Base-by-base conservation (phyloP, 2,888 invertebrate species). In the Apodemia zela region DNA sequence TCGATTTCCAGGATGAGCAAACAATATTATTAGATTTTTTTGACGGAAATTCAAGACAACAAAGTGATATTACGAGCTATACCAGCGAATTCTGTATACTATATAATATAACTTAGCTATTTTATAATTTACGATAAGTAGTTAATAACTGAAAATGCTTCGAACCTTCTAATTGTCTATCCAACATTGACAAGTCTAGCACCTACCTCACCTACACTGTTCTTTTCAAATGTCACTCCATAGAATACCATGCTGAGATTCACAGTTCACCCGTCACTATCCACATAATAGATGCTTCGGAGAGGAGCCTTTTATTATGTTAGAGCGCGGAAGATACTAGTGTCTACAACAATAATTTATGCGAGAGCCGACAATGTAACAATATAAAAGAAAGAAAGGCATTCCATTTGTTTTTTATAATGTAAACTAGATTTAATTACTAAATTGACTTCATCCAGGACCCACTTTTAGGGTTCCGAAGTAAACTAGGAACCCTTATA, bases 171-270 rank as follows among this genome's bases (percentile, higher is more conserved):
- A 45, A n/a, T 45, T 45, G 45, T 45, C 45, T 15, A 4, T 13
- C 15, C n/a, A n/a, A 45, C n/a, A 45, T n/a, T n/a, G n/a, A 45
- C 45, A 45, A n/a, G 45, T 8, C 45, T 7, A n/a, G 45, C n/a
- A n/a, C 7, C 78, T 80, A 82, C 75, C 75, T 74, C 71, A 71
- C 76, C 75, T 73, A 70, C 47, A 64, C 62, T 64, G 61, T 60
- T 62, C 64, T 25, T 66, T 51, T 54, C 45, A 45, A 45, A 45
- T 7, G 45, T 45, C 45, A 45, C 45, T n/a, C 45, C n/a, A 45
- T 45, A 45, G 45, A 45, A 45, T 45, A 45, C 7, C 45, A n/a
- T 15, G 42, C 42, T 42, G 15, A 42, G 42, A 42, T 15, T 42
- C 42, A 42, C 42, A n/a, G 13, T 42, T 15, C 15, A 15, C 45